Evolutionary conservation across 2,797 vertebrate species (phyloP).

Genomic region (Allobates femoralis): DNA sequence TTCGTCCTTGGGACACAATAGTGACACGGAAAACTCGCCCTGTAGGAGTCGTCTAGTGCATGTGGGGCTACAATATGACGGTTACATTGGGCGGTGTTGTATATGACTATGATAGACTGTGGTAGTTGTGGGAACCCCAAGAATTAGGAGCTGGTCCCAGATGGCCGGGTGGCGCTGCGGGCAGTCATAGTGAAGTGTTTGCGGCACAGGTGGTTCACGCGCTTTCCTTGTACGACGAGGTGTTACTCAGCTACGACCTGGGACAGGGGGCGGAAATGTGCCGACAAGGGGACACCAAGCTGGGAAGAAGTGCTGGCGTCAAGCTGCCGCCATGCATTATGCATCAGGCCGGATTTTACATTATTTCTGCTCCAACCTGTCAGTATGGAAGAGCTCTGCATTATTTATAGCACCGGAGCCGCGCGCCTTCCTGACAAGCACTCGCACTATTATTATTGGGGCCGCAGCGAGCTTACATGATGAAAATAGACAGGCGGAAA

Average conservation of each 20-base stretch:
- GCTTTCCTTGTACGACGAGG: conserved; percentile 52
- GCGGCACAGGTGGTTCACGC: not conserved
- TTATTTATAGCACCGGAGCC: conserved; percentile 80
- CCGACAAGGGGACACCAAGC: conserved; percentile 43
- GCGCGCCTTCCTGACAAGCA: conserved; percentile 73
- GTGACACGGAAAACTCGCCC: too few relatives aligned
- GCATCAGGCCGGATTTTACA: conserved; percentile 76
- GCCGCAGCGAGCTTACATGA: conserved; percentile 62
- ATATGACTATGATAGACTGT: too few relatives aligned
- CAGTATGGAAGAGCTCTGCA: conserved; percentile 83
- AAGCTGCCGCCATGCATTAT: conserved; percentile 73
- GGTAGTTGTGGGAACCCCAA: too few relatives aligned
- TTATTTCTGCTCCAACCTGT: conserved; percentile 82
- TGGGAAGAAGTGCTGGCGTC: conserved; percentile 46
- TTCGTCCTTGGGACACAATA: too few relatives aligned
- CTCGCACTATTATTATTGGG: conserved; percentile 74
- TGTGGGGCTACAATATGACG: too few relatives aligned
- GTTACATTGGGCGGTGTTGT: too few relatives aligned
- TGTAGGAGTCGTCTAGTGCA: too few relatives aligned
- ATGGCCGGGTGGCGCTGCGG: too few relatives aligned
- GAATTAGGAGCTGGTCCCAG: too few relatives aligned
- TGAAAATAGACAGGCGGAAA: conserved; percentile 25
- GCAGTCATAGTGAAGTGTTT: not conserved
- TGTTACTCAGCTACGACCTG: conserved; percentile 64
- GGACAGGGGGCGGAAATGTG: conserved; percentile 41